Evolutionary conservation across 2,888 invertebrate genomes (phyloP), one percentile per base, ranked within the genome.

Genomic region (Thereva nobilitata): DNA sequence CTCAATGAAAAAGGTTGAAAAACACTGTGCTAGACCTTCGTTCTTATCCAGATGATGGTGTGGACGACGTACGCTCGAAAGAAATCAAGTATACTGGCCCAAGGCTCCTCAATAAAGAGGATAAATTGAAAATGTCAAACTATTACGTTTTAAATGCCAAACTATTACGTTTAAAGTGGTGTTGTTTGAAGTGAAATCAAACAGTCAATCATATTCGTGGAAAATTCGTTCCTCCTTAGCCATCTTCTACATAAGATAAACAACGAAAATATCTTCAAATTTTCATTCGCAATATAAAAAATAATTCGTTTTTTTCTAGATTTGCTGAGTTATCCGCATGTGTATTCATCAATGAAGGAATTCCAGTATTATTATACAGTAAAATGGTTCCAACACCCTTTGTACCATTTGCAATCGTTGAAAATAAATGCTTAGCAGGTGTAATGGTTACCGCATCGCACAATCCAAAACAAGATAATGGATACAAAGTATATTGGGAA

Each of bases 391-490:
- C 97, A 0, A 99, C 99, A 0, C 98, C 99, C 0, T 91, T 95
- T 76, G 90, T 99, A 40, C 92, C 99, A 0, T 99, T 91, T 80
- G 87, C 89, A 0, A 90, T 96, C 0, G 83, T 84, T 3, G 83
- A 87, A 70, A 87, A 88, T 67, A 86, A 87, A 12, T 91, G 92
- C 65, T 87, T 89, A 1, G 92, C 90, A 45, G 97, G 97, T 0
- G 86, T 97, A 4, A 95, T 97, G 93, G 87, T 97, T 4, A 97
- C 97, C 0, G 97, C 97, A 0, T 96, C 95, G 0, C 97, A 97
- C 76, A 97, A 97, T 82, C 97, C 96, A 0, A 95, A 93, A 77
- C 89, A 95, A 38, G 96, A 97, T 77, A 97, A 97, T 77, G 97
- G 97, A 1, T 99, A 97, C 77, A 99, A 99, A 83, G 97, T 97